Base-by-base conservation (phyloP, 1,140 invertebrate species). In the Drosophila chauvacae region DNA sequence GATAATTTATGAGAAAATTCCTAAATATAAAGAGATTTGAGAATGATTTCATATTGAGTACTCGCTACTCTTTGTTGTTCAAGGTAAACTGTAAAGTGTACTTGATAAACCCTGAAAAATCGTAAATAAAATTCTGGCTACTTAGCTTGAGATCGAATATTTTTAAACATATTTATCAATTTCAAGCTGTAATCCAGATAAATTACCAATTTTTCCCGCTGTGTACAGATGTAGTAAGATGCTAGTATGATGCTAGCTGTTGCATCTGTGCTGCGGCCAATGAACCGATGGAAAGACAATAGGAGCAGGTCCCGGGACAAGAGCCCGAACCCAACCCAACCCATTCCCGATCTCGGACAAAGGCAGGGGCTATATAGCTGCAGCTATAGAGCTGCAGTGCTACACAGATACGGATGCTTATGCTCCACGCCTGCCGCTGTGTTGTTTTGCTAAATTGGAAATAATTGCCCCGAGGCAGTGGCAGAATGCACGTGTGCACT, bases 381-480 rank as follows among this genome's bases (percentile, higher is more conserved):
- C 14, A 23, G 20, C 18, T 9, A 26, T 26, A 26, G 44, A 45
- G 45, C 45, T 47, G 13, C 44, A 53, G 18, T 20, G 30, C 18
- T 53, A 37, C 20, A 55, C 33, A 55, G 53, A 55, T 55, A 55
- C 48, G 63, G 62, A 74, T 85, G 58, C 57, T 59, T 64, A 53
- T 70, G 75, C 45, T 77, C 51, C 57, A 41, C 23, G 68, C 64
- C 50, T 70, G 65, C 53, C 48, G 51, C 65, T 69, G 66, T 74
- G 81, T 85, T 90, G 85, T 88, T 75, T 84, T 76, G 85, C 85
- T 88, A 88, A 88, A 88, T 88, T 88, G 85, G 85, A 88, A 90
- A 88, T 88, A 88, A 88, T 88, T 88, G 85, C 85, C 74, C 78
- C 66, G 71, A 56, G 59, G 81, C 83, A 68, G 71, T 51, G 70